Evolutionary conservation across 2,113 vertebrate genomes (phyloP).

Genomic region (Microcebus jonahi): DNA sequence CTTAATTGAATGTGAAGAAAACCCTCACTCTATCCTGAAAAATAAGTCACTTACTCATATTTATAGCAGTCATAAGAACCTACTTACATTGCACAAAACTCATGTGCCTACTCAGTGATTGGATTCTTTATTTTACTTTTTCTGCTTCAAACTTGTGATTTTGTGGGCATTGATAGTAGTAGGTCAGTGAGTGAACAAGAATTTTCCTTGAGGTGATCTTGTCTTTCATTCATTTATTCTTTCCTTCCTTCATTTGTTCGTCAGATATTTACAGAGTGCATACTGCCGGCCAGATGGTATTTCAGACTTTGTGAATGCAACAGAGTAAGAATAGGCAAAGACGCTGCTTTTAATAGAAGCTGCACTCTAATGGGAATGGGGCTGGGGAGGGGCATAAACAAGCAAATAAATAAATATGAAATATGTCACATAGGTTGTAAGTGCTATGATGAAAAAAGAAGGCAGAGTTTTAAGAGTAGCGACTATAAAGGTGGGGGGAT

Average conservation of each 20-base stretch:
- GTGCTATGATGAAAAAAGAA: neutral
- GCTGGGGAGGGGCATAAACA: neutral
- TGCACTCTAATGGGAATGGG: neutral
- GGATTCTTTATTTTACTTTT: neutral
- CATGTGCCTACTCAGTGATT: neutral
- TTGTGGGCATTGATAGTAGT: neutral
- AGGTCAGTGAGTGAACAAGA: neutral
- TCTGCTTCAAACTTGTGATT: neutral
- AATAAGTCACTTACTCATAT: conserved; percentile 32
- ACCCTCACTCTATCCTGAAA: neutral
- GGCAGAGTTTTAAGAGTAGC: neutral
- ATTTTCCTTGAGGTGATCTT: conserved; percentile 20
- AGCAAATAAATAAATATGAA: neutral
- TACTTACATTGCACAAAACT: neutral
- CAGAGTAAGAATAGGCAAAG: neutral
- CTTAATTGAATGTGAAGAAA: conserved; percentile 5
- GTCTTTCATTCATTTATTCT: conserved; percentile 28
- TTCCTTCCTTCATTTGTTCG: conserved; percentile 14
- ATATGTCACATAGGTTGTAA: neutral
- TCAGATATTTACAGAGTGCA: neutral
- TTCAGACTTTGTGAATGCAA: neutral
- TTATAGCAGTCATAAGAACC: conserved; percentile 18
- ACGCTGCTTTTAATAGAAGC: neutral
- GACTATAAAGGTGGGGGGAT: neutral
- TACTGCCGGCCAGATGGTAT: neutral